Conservation (phyloP, 2,113 vertebrate species). For the Diadophis punctatus region DNA sequence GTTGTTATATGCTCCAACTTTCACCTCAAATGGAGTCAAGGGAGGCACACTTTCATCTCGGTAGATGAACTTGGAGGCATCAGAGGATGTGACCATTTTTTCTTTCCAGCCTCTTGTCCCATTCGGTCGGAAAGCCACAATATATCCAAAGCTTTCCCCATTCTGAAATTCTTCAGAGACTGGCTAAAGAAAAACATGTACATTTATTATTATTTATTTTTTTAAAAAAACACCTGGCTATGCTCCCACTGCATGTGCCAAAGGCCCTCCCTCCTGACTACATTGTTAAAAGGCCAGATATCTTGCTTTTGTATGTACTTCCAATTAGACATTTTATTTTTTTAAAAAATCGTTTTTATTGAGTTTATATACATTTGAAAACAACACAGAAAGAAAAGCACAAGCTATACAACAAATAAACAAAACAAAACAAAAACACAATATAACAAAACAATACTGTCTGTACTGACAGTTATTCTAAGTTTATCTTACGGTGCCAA, state of each 20-base stretch:
- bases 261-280: neutral
- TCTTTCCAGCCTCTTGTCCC: conserved; percentile 95
- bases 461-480: no score
- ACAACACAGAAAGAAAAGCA: no score
- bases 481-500: no score
- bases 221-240: no score
- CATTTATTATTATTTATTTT: neutral
- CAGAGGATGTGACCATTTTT: conserved; percentile 95
- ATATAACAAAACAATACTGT: no score
- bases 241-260: neutral
- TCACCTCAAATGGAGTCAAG: conserved; percentile 92
- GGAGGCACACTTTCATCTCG: conserved; percentile 94
- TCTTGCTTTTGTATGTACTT: neutral
- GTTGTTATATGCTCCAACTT: conserved; percentile 97
- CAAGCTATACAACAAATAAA: no score
- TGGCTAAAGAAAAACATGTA: conserved; percentile 72
- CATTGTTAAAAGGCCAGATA: neutral
- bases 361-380: no score
- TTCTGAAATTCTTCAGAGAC: conserved; percentile 97
- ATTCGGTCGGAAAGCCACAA: conserved; percentile 93
- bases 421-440: no score
- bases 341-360: no score
- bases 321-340: no score
- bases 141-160: conserved; percentile 95
- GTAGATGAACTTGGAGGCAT: conserved; percentile 93